These are phyloP conservation scores for Tetramorium bicarinatum DNA, from an alignment of 2,888 invertebrate genomes.

Conservation along the genomic window DNA sequence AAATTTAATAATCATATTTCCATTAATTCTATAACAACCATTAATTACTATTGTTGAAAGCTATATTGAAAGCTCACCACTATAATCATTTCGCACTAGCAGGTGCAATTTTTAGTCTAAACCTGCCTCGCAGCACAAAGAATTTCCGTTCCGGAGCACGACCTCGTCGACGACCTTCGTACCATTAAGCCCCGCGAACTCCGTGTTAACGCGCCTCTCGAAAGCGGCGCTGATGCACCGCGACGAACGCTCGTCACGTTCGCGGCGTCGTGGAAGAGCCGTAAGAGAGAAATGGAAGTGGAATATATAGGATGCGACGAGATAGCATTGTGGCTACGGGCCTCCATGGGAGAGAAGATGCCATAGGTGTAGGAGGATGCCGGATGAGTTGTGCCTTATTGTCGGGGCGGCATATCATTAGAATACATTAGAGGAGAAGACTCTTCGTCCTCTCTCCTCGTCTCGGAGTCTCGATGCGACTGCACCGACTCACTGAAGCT, in stretches of 20 bases:
- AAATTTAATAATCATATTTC: constrained; percentile 2
- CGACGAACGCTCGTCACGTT: constrained; percentile 52
- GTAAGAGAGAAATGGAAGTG: constrained; percentile 70
- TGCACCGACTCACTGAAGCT: constrained; percentile 57
- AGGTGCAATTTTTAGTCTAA: constrained; percentile 10
- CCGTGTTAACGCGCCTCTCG: constrained; percentile 66
- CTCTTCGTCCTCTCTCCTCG: constrained; percentile 39
- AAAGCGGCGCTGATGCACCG: constrained; percentile 57
- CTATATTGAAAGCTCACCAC: neutral
- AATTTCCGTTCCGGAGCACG: constrained; percentile 45
- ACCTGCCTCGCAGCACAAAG: neutral
- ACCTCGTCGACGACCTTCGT: constrained; percentile 61
- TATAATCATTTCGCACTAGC: neutral
- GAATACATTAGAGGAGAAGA: constrained; percentile 82
- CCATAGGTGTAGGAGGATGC: constrained; percentile 80
- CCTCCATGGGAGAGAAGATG: constrained; percentile 65
- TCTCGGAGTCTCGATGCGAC: constrained; percentile 16
- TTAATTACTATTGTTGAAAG: neutral
- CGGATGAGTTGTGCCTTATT: constrained; percentile 85
- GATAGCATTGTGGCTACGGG: constrained; percentile 70
- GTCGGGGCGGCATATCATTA: constrained; percentile 86
- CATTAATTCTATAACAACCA: neutral
- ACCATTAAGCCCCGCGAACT: constrained; percentile 56
- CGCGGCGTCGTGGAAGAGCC: constrained; percentile 58
- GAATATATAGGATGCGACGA: constrained; percentile 63